Conservation (phyloP, 2,888 invertebrate species). For the Nyleta sp. region DNA sequence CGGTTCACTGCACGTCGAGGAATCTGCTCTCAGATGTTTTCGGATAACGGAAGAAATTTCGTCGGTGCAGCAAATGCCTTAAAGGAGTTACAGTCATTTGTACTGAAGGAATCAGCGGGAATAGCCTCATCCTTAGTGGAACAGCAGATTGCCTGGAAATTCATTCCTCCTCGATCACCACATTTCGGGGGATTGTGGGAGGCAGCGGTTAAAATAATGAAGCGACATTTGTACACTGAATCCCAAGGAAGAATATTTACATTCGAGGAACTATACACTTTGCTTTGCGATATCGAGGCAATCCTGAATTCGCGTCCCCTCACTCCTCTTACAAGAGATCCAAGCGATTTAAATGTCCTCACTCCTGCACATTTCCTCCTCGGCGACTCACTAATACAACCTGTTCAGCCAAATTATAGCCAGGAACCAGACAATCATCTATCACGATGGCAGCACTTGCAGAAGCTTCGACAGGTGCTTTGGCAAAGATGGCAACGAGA, state of each 20-base stretch:
- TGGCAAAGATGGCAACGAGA: conserved; percentile 17
- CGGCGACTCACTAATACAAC: conserved; percentile 12
- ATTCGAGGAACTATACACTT: background rate
- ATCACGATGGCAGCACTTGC: conserved; percentile 22
- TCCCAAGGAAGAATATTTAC: background rate
- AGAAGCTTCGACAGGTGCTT: background rate
- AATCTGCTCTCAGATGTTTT: conserved; percentile 8
- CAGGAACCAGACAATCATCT: background rate
- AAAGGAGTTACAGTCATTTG: background rate
- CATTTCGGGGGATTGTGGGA: background rate
- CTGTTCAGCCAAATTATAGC: background rate
- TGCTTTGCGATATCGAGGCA: background rate
- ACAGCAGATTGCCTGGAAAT: background rate
- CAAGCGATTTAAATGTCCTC: background rate
- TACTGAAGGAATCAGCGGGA: background rate
- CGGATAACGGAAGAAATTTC: conserved; percentile 5
- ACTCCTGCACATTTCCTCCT: conserved; percentile 8
- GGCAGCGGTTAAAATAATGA: background rate
- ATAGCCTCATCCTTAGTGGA: background rate
- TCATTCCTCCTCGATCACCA: background rate
- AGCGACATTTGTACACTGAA: background rate
- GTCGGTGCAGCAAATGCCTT: background rate
- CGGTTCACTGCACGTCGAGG: conserved; percentile 54
- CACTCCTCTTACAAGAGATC: background rate
- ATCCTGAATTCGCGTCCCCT: background rate